A percentile compares a stretch with the other conserved stretches of the same genome.
Conservation (phyloP, 2,888 invertebrate genomes). For the Nineta flava region DNA sequence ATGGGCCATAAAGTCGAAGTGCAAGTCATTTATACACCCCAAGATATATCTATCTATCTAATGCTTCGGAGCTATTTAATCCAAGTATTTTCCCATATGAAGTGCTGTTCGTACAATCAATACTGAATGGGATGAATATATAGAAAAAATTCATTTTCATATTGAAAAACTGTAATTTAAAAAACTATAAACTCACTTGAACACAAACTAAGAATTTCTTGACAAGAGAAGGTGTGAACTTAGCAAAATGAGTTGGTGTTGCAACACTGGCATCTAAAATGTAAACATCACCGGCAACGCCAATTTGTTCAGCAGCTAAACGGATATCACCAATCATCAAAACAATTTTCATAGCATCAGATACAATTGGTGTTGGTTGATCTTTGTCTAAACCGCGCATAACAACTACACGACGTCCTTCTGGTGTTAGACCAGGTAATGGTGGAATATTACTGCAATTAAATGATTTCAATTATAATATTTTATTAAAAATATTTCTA, state of each 20-base stretch:
- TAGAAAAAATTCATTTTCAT: too few species aligned
- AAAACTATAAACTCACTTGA: constrained; percentile 31
- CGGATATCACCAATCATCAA: constrained; percentile 76
- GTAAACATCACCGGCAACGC: constrained; percentile 74
- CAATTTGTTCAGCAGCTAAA: constrained; percentile 56
- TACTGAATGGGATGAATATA: too few species aligned
- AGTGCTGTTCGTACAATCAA: too few species aligned
- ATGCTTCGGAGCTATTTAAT: too few species aligned
- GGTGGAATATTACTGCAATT: constrained; percentile 56
- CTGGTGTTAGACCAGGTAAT: constrained; percentile 63
- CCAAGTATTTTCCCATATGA: too few species aligned
- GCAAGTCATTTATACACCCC: too few species aligned
- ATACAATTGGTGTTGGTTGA: constrained; percentile 49
- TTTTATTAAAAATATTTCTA: background rate
- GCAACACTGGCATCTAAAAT: constrained; percentile 65
- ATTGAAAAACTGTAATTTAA: background rate
- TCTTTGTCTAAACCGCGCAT: constrained; percentile 54
- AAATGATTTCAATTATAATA: background rate
- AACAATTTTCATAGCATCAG: constrained; percentile 66
- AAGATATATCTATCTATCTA: too few species aligned
- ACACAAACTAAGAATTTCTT: constrained; percentile 78
- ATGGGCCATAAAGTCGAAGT: too few species aligned
- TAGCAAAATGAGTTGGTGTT: constrained; percentile 65
- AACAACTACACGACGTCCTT: constrained; percentile 63
- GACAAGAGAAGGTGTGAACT: constrained; percentile 64